These are phyloP conservation scores for Cydia amplana DNA, from an alignment of 1,140 invertebrate genomes.

Conservation along the genomic window DNA sequence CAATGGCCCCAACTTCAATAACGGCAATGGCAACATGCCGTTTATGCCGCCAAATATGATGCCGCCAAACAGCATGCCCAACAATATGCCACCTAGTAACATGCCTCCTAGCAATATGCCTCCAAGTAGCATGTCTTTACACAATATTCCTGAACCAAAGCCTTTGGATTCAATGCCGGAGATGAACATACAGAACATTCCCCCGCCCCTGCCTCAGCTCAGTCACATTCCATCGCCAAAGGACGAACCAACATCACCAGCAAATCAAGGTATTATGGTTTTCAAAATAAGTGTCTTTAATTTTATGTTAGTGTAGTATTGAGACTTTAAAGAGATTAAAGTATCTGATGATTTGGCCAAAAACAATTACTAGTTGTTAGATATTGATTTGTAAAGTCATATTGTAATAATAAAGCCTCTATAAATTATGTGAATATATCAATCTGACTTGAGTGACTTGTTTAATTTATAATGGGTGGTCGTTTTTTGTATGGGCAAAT, in stretches of 20 bases:
- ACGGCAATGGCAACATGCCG: conserved; percentile 45
- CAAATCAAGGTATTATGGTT: conserved; percentile 38
- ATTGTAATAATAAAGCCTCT: no score
- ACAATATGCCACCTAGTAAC: conserved; percentile 38
- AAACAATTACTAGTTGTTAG: neutral
- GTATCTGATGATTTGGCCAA: neutral
- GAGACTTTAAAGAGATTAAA: no score
- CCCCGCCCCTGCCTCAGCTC: conserved; percentile 57
- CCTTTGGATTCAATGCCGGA: conserved; percentile 46
- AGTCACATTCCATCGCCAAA: conserved; percentile 61
- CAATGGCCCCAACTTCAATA: conserved; percentile 45
- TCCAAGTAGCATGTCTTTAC: conserved; percentile 42
- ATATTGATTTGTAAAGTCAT: neutral
- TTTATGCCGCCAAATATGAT: conserved; percentile 49
- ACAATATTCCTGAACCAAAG: conserved; percentile 53
- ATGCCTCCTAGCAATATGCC: conserved; percentile 43
- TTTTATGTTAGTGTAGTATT: neutral
- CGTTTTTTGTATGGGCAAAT: neutral
- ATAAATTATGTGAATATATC: no score
- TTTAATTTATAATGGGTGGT: neutral
- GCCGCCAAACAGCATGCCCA: conserved; percentile 43
- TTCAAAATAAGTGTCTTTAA: conserved; percentile 40
- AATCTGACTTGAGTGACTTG: no score
- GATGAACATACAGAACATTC: conserved; percentile 64
- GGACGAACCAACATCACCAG: conserved; percentile 57